phyloP scores from a whole-genome alignment of 2,797 vertebrate genomes.

The Liasis olivaceus region DNA sequence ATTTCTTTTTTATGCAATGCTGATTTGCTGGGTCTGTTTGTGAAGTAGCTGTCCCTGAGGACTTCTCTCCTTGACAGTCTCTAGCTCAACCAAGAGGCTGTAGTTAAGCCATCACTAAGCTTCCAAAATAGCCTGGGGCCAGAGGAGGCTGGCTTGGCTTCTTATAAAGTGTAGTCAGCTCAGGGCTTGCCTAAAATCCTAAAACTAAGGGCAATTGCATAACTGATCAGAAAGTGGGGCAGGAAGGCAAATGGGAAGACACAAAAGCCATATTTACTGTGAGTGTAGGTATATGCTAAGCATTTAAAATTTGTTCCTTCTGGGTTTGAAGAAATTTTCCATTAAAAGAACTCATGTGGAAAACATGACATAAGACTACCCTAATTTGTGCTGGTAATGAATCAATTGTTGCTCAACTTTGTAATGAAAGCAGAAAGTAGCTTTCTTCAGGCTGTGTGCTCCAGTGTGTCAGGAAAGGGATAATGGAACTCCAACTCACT shows the following conservation, averaged over 20 bases:
- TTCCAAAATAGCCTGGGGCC: conserved; percentile 10
- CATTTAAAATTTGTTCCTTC: conserved; percentile 22
- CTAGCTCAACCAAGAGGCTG: not conserved
- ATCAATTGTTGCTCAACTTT: not conserved
- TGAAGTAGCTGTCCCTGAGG: not conserved
- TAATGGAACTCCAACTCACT: not conserved
- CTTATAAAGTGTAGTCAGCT: conserved; percentile 43
- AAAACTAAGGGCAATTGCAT: conserved; percentile 38
- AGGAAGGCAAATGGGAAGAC: conserved; percentile 8
- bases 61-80: not conserved
- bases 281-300: conserved; percentile 28
- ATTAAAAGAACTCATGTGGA: conserved; percentile 8
- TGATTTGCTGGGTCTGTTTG: not conserved
- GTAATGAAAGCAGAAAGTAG: not conserved
- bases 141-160: not conserved
- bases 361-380: conserved; percentile 31
- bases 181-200: conserved; percentile 43
- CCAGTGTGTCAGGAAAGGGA: not conserved
- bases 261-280: conserved; percentile 28
- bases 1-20: not conserved
- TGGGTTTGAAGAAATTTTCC: conserved; percentile 3
- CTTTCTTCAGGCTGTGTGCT: not conserved
- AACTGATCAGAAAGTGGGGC: conserved; percentile 27
- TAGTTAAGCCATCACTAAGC: not conserved
- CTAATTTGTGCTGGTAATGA: conserved; percentile 11